Evolutionary conservation across 2,888 invertebrate genomes (phyloP).

Genomic region (Chloroclystis v-ata): DNA sequence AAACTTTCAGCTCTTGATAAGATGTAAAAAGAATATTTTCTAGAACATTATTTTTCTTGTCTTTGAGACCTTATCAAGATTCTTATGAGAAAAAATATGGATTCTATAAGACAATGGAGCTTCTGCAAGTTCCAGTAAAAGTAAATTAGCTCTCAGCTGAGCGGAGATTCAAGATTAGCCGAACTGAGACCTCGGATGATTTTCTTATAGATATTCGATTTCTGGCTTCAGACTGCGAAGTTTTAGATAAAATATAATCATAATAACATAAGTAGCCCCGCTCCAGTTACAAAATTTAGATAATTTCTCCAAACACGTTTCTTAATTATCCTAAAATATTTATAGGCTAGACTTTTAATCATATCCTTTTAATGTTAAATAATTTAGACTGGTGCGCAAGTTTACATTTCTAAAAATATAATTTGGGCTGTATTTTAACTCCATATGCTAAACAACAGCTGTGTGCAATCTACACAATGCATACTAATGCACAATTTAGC

Average conservation of each 20-base stretch:
- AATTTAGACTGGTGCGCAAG: too few relatives aligned
- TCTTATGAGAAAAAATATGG: conserved; percentile 8
- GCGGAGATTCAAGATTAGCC: conserved; percentile 10
- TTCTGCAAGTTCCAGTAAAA: conserved; percentile 23
- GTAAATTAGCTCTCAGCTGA: conserved; percentile 9
- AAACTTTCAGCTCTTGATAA: too few relatives aligned
- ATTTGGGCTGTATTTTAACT: conserved; percentile 22
- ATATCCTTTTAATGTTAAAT: too few relatives aligned
- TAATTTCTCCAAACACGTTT: too few relatives aligned
- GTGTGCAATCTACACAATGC: conserved; percentile 31
- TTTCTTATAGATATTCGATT: too few relatives aligned
- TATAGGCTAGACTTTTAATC: too few relatives aligned
- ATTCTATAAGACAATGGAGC: conserved; percentile 7
- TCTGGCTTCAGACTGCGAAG: too few relatives aligned
- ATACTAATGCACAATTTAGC: conserved; percentile 37
- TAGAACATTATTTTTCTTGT: not conserved
- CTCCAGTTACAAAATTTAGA: too few relatives aligned
- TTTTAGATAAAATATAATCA: too few relatives aligned
- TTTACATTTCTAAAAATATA: not conserved
- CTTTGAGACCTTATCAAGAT: not conserved
- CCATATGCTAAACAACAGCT: conserved; percentile 24
- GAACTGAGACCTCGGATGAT: conserved; percentile 1
- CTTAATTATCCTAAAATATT: too few relatives aligned
- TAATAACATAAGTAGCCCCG: too few relatives aligned
- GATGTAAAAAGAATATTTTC: too few relatives aligned